Evolutionary conservation across 2,888 invertebrate genomes (phyloP).

Genomic region (Dynastes maya): DNA sequence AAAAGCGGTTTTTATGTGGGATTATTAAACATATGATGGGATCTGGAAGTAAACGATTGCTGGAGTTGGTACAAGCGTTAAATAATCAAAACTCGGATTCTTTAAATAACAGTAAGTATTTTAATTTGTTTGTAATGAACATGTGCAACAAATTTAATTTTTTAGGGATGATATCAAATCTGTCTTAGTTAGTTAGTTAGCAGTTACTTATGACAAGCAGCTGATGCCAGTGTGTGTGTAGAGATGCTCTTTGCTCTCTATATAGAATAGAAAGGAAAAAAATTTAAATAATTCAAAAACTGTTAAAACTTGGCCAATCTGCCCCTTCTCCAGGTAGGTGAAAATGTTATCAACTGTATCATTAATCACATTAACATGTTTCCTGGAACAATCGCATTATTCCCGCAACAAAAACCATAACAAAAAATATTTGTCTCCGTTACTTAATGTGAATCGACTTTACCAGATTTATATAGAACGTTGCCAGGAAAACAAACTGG

Average conservation of each 20-base stretch:
- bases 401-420: constrained; percentile 3
- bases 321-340: neutral
- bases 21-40: no score
- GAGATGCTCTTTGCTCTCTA: neutral
- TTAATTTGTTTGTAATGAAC: no score
- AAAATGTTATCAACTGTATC: constrained; percentile 1
- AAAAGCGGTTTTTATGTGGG: no score
- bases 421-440: neutral
- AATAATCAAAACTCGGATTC: no score
- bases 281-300: neutral
- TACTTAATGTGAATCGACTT: no score
- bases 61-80: no score
- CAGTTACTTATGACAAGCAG: neutral
- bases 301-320: neutral
- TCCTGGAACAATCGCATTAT: constrained; percentile 10
- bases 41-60: no score
- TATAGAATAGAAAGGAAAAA: neutral
- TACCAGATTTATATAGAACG: neutral
- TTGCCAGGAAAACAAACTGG: neutral
- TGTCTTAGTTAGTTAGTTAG: no score
- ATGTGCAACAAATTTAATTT: no score
- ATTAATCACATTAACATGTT: constrained; percentile 8
- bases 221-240: neutral
- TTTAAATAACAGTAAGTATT: no score
- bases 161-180: no score